Conservation (phyloP, 2,113 vertebrate species). For the Empidonax traillii region DNA sequence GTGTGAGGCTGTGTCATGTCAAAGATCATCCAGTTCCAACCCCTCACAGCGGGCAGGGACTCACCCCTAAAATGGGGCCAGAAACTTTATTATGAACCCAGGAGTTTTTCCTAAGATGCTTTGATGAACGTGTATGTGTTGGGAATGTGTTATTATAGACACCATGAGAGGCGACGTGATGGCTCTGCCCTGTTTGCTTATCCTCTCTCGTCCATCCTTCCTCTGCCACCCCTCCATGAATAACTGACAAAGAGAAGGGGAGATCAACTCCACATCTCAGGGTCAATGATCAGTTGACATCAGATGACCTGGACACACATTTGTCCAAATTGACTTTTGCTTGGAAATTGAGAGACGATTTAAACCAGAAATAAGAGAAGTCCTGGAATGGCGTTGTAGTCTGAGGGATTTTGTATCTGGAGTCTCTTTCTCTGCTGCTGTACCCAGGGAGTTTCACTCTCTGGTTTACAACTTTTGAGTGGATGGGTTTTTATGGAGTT, state of each 20-base stretch:
- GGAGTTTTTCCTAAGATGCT: background rate
- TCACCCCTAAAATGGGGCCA: background rate
- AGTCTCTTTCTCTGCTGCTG: background rate
- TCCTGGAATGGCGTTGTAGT: background rate
- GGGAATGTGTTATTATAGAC: background rate
- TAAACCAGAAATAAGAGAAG: background rate
- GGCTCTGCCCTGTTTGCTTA: background rate
- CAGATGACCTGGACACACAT: background rate
- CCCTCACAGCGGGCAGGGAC: background rate
- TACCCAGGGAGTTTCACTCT: background rate
- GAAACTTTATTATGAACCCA: background rate
- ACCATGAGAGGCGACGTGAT: rapidly evolving
- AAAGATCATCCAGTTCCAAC: background rate
- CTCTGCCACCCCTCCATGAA: background rate
- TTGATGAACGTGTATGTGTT: background rate
- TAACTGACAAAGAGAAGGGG: background rate
- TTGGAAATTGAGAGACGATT: background rate
- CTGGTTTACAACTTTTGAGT: background rate
- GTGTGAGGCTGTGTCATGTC: background rate
- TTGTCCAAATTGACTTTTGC: background rate
- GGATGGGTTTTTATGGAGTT: background rate
- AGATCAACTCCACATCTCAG: background rate
- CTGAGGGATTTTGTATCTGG: background rate
- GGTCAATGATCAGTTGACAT: background rate
- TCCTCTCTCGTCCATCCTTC: background rate